Conservation (phyloP, 2,113 vertebrate genomes). For the Oryzias curvinotus region DNA sequence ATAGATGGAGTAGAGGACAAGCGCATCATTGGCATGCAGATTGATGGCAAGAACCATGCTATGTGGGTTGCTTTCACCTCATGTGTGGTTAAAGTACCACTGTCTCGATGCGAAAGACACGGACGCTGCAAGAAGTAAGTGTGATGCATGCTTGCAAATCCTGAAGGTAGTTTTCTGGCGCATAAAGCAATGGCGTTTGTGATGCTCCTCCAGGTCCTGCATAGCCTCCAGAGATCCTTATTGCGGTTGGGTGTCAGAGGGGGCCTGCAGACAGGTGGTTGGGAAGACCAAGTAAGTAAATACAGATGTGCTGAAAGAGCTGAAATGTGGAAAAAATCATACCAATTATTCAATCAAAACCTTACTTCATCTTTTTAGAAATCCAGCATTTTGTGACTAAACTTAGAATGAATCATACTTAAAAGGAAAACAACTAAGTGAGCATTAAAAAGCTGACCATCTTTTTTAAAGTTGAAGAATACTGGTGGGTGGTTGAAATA, state of each 20-base stretch:
- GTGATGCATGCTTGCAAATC: background rate
- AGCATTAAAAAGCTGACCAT: too few relatives aligned
- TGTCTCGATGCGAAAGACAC: conserved; percentile 91
- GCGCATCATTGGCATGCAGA: conserved; percentile 90
- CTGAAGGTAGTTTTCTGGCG: background rate
- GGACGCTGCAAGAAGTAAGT: conserved; percentile 92
- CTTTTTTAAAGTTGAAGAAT: too few relatives aligned
- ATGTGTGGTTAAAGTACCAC: conserved; percentile 91
- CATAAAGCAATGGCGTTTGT: conserved; percentile 11
- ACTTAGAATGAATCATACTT: too few relatives aligned
- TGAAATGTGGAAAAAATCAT: background rate
- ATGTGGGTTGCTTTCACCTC: conserved; percentile 92
- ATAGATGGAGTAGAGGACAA: conserved; percentile 93
- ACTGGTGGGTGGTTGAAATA: too few relatives aligned
- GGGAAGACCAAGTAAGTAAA: conserved; percentile 84
- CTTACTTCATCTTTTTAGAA: too few relatives aligned
- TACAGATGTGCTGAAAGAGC: background rate
- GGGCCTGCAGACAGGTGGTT: conserved; percentile 83
- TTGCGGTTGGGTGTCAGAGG: conserved; percentile 93
- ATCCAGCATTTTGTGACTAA: too few relatives aligned
- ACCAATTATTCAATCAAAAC: too few relatives aligned
- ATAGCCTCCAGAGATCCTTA: conserved; percentile 97
- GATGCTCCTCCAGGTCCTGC: conserved; percentile 82
- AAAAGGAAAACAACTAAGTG: too few relatives aligned
- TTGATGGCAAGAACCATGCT: conserved; percentile 84